Percentiles rank a stretch among this genome's conserved stretches.
phyloP scores from a whole-genome alignment of 2,113 vertebrate species.

The Phalacrocorax brasilianus region DNA sequence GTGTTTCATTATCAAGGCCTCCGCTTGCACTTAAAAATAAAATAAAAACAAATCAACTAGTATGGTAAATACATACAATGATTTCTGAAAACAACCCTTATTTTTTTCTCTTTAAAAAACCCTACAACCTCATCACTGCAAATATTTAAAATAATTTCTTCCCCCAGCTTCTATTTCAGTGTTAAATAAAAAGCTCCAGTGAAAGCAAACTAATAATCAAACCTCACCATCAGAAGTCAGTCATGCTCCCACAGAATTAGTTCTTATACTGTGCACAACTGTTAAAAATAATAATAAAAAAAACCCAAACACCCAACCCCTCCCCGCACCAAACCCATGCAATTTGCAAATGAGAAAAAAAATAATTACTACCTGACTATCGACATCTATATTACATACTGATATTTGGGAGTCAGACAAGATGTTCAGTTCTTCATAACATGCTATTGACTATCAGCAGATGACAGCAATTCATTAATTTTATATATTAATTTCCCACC shows the following conservation, averaged over 20 bases:
- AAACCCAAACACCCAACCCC: rapidly evolving
- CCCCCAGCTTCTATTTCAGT: neutral
- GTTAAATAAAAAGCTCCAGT: neutral
- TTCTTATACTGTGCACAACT: neutral
- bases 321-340: rapidly evolving
- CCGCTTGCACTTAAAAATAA: conserved; percentile 85
- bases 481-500: neutral
- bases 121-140: neutral
- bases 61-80: neutral
- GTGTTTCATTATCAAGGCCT: conserved; percentile 95
- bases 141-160: neutral
- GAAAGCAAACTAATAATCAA: neutral
- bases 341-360: neutral
- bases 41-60: neutral
- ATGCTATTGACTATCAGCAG: neutral
- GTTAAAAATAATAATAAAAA: neutral
- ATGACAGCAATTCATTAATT: neutral
- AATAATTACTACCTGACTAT: neutral
- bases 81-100: neutral
- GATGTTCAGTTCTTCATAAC: neutral
- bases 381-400: neutral
- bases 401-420: neutral
- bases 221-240: neutral
- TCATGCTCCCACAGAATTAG: neutral
- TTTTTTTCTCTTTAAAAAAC: neutral